Percentiles rank a stretch among this genome's conserved stretches.
These are phyloP conservation scores for Ambastaia sidthimunki DNA, from an alignment of 2,797 vertebrate species.

Conservation along the genomic window DNA sequence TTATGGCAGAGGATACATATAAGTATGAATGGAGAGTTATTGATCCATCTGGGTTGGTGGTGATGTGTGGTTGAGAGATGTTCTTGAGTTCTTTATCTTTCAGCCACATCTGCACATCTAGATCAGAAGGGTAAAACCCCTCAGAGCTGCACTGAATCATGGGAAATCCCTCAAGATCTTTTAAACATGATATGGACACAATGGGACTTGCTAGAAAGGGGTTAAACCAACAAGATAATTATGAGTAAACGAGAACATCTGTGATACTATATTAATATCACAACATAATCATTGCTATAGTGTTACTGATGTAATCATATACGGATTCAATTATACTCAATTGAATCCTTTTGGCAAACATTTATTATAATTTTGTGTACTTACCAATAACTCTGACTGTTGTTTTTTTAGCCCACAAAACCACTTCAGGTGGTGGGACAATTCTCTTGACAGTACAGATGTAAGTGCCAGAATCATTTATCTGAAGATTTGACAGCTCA, in stretches of 20 bases:
- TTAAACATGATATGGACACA: conserved; percentile 42
- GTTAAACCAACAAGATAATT: background rate
- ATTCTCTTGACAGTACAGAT: conserved; percentile 21
- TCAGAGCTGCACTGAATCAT: conserved; percentile 29
- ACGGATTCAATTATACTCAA: background rate
- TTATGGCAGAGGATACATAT: background rate
- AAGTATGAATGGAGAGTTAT: conserved; percentile 28
- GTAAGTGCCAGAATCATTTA: conserved; percentile 13
- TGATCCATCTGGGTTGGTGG: conserved; percentile 25
- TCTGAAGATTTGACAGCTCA: conserved; percentile 41
- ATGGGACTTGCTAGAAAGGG: conserved; percentile 1
- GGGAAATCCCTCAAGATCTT: background rate
- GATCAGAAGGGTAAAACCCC: conserved; percentile 37
- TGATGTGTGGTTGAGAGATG: conserved; percentile 14
- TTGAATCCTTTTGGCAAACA: background rate
- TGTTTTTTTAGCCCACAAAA: background rate
- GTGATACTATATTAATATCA: background rate
- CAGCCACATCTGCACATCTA: conserved; percentile 36
- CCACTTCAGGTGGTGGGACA: background rate
- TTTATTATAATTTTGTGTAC: conserved; percentile 27
- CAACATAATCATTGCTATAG: background rate
- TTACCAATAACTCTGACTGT: conserved; percentile 33
- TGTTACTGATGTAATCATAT: background rate
- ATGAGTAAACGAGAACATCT: background rate
- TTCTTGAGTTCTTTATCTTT: conserved; percentile 39